Evolutionary conservation across 2,888 invertebrate genomes (phyloP), one percentile per base, ranked within the genome.

Genomic region (Lumbricus terrestris): DNA sequence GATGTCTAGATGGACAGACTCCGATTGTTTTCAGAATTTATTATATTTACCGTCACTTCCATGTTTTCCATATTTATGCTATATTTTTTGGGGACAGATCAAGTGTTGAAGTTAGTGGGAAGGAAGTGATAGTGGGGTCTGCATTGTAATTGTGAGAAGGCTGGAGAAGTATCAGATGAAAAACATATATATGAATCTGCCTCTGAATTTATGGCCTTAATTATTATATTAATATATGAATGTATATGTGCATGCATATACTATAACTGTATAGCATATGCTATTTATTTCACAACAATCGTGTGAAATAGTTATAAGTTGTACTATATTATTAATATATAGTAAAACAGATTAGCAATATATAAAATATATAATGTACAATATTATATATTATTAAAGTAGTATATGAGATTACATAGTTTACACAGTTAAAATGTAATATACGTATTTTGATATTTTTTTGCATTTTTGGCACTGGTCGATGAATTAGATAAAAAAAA

Each of bases 61-160:
- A 69, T n/a, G n/a, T n/a, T 69, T 69, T 69, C 69, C 69, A 69
- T 69, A 69, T 69, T 69, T 69, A n/a, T 69, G n/a, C n/a, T 69
- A 69, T 69, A 69, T 69, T n/a, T 69, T 29, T 69, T 54, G 13
- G 69, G 69, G 29, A n/a, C n/a, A 11, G n/a, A 69, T 69, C n/a
- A 29, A 47, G 47, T 47, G 20, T 23, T 29, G 69, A 69, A 69
- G 69, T n/a, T 11, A 11, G 69, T 47, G 69, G 69, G 69, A 69
- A 69, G 69, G 69, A 69, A 69, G 69, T n/a, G n/a, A 69, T 69
- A 8, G n/a, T 69, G 29, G 69, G 29, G 23, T 47, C 23, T 47
- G 23, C 47, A 23, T 1, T 69, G 69, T 69, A n/a, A 69, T 3
- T 18, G 1, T 29, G n/a, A 8, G 18, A 18, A 16, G 8, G 13